Base-by-base conservation (phyloP, 2,888 invertebrate genomes). In the Rotaria socialis region DNA sequence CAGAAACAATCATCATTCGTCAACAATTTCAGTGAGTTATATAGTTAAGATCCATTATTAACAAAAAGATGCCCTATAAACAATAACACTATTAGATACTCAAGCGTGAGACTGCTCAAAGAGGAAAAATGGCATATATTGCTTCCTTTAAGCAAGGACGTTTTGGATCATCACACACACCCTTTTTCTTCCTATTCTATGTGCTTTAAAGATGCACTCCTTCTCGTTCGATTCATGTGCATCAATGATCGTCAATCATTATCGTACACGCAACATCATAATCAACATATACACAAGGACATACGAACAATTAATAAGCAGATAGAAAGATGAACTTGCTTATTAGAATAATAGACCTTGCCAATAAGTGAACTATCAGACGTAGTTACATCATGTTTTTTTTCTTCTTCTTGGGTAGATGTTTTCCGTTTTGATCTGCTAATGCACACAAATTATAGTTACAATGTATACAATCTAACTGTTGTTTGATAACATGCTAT, bases 101-200 rank as follows among this genome's bases (percentile, higher is more conserved):
- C 67, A 35, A 67, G 67, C 67, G 35, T 67, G 16, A 16, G 19
- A 67, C 5, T 67, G 35, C 35, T 35, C 16, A 19, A 67, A 19
- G 16, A 67, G 67, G 35, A 14, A 67, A 5, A 67, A 35, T 14
- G 19, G 80, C 47, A 80, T 80, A 80, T 80, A 47, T 80, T 47
- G 47, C 80, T 80, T 80, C 47, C 47, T 80, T 43, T n/a, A 10
- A 5, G 10, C 80, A 80, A 80, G 80, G 80, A 47, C 80, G 80
- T 80, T 80, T 80, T 80, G 80, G 80, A 80, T 80, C 80, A 80
- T 80, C 80, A 80, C 80, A 80, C 80, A 80, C n/a, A 47, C 75
- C 5, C 80, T 7, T 35, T 67, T 19, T 5, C 19, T 67, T 35
- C 35, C 35, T 67, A 3, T 67, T 35, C 6, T 41, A 5, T 16